A percentile compares a stretch with the other conserved stretches of the same genome.
Conservation (phyloP, 2,113 vertebrate genomes). For the Lutjanus erythropterus region DNA sequence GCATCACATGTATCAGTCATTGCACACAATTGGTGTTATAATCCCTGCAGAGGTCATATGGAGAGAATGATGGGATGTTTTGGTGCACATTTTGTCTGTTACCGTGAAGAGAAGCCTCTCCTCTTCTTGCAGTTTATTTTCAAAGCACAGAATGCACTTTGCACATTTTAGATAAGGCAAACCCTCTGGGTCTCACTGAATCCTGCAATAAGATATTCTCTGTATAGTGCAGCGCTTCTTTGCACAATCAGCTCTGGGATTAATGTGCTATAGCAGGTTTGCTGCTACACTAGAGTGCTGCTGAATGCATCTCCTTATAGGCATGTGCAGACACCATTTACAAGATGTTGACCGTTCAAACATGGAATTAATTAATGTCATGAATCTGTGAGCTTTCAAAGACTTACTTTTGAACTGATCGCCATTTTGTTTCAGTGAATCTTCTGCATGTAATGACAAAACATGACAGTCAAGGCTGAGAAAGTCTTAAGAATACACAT, state of each 20-base stretch:
- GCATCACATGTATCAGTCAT: conserved; percentile 44
- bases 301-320: conserved; percentile 31
- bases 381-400: too few species aligned
- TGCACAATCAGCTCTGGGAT: conserved; percentile 45
- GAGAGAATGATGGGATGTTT: conserved; percentile 67
- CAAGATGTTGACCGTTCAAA: too few species aligned
- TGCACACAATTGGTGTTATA: conserved; percentile 62
- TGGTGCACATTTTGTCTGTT: conserved; percentile 52
- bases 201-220: conserved; percentile 49
- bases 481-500: too few species aligned
- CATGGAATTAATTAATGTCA: too few species aligned
- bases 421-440: too few species aligned
- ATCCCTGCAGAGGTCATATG: conserved; percentile 61
- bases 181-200: conserved; percentile 38
- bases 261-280: conserved; percentile 28
- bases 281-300: not conserved
- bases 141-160: conserved; percentile 52
- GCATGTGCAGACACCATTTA: too few species aligned
- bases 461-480: too few species aligned
- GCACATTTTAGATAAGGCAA: conserved; percentile 56
- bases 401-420: too few species aligned
- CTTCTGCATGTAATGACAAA: too few species aligned
- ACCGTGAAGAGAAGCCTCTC: conserved; percentile 35
- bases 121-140: conserved; percentile 45
- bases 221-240: conserved; percentile 25